These are phyloP conservation scores for Thereva unica DNA, from an alignment of 2,888 invertebrate species.

Conservation along the genomic window DNA sequence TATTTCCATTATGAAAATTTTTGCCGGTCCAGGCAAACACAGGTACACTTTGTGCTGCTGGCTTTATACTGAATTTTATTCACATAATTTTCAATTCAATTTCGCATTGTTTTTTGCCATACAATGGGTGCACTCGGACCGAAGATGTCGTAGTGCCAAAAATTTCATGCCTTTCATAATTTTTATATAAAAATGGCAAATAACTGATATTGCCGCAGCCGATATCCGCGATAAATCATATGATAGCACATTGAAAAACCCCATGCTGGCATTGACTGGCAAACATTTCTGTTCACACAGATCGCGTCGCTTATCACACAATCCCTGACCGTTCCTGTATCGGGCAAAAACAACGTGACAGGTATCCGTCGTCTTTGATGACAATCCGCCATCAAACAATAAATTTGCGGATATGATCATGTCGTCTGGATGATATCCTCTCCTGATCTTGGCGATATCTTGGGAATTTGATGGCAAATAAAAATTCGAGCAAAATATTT, in stretches of 20 bases:
- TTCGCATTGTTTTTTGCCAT: too few relatives aligned
- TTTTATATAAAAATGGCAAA: constrained; percentile 23
- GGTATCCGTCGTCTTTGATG: constrained; percentile 27
- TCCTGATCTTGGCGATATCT: constrained; percentile 17
- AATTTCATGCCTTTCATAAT: constrained; percentile 16
- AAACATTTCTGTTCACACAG: constrained; percentile 39
- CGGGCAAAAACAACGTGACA: constrained; percentile 33
- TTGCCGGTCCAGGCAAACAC: too few relatives aligned
- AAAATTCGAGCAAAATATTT: constrained; percentile 13
- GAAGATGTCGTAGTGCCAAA: neutral
- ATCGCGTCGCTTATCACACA: constrained; percentile 42
- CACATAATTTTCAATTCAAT: too few relatives aligned
- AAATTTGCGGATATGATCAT: constrained; percentile 37
- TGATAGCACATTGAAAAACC: constrained; percentile 4
- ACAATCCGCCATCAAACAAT: constrained; percentile 31
- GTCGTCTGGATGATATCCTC: constrained; percentile 14
- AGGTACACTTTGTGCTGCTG: too few relatives aligned
- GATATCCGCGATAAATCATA: constrained; percentile 36
- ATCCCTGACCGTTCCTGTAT: constrained; percentile 26
- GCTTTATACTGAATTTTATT: too few relatives aligned
- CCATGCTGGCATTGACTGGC: constrained; percentile 26
- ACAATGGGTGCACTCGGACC: neutral
- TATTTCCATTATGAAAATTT: too few relatives aligned
- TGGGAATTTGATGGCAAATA: constrained; percentile 30
- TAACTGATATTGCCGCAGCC: constrained; percentile 24